A percentile compares a stretch with the other conserved stretches of the same genome.
These are phyloP conservation scores for Actias luna DNA, from an alignment of 2,888 invertebrate species.

Conservation along the genomic window DNA sequence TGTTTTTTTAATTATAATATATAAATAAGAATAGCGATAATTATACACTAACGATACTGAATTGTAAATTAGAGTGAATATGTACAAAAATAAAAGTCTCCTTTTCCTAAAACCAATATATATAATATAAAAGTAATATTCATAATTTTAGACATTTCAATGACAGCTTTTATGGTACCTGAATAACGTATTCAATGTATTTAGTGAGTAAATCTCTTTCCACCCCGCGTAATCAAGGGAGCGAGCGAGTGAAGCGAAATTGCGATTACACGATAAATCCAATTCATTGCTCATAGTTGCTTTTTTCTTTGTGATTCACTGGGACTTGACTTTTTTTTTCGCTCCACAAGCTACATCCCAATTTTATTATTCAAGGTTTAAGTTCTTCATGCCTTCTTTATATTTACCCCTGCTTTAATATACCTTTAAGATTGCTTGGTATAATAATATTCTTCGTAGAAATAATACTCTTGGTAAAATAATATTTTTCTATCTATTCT, in stretches of 20 bases:
- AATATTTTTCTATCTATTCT: neutral
- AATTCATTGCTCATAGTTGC: slow-evolving; percentile 55
- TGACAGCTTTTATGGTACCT: slow-evolving; percentile 26
- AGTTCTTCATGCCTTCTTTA: slow-evolving; percentile 17
- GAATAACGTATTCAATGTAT: slow-evolving; percentile 53
- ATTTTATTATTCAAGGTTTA: slow-evolving; percentile 36
- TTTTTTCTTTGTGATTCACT: slow-evolving; percentile 44
- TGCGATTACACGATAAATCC: slow-evolving; percentile 66
- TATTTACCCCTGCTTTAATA: slow-evolving; percentile 24
- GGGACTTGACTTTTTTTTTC: slow-evolving; percentile 42
- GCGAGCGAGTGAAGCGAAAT: slow-evolving; percentile 57
- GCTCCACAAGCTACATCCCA: slow-evolving; percentile 42
- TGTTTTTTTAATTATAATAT: too few relatives aligned
- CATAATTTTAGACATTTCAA: slow-evolving; percentile 11
- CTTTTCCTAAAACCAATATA: neutral
- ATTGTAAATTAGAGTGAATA: neutral
- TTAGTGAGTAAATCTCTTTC: slow-evolving; percentile 52
- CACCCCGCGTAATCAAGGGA: slow-evolving; percentile 56
- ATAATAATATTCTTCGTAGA: slow-evolving; percentile 10
- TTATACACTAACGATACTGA: too few relatives aligned
- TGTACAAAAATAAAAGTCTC: too few relatives aligned
- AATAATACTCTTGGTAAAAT: slow-evolving; percentile 4
- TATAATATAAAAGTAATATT: slow-evolving; percentile 1
- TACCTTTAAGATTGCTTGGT: slow-evolving; percentile 16
- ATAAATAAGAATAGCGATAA: too few relatives aligned